Evolutionary conservation across 1,140 invertebrate species (phyloP).

Genomic region (Glossosoma conforme): DNA sequence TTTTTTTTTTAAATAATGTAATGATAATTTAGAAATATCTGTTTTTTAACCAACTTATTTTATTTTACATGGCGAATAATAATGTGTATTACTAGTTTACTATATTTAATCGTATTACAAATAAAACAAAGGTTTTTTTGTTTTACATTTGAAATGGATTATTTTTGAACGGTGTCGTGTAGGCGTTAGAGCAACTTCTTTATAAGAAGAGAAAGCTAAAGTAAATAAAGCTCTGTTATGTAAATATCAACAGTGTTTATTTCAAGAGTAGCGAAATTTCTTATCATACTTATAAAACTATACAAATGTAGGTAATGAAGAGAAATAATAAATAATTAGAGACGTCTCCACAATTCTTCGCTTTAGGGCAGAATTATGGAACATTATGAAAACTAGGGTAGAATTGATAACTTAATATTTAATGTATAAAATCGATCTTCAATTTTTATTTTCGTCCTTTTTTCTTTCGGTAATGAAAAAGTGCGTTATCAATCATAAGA

Average conservation of each 20-base stretch:
- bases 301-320: conserved; percentile 30
- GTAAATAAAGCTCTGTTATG: conserved; percentile 21
- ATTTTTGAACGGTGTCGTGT: too few relatives aligned
- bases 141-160: too few relatives aligned
- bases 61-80: conserved; percentile 26
- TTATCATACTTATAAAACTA: conserved; percentile 29
- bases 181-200: too few relatives aligned
- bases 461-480: conserved; percentile 24
- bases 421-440: conserved; percentile 15
- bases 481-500: conserved; percentile 27
- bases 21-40: conserved; percentile 15
- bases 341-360: conserved; percentile 14
- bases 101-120: conserved; percentile 8
- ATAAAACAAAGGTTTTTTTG: not conserved
- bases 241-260: conserved; percentile 28
- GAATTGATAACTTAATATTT: conserved; percentile 21
- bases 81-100: conserved; percentile 29
- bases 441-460: conserved; percentile 22
- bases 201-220: too few relatives aligned
- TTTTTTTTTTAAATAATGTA: conserved; percentile 15
- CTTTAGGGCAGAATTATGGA: conserved; percentile 8
- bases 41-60: conserved; percentile 7
- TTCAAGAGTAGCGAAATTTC: conserved; percentile 30
- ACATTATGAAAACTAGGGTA: conserved; percentile 20
- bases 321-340: conserved; percentile 25